Evolutionary conservation across 2,113 vertebrate species (phyloP).

Genomic region (Ariopsis seemanni): DNA sequence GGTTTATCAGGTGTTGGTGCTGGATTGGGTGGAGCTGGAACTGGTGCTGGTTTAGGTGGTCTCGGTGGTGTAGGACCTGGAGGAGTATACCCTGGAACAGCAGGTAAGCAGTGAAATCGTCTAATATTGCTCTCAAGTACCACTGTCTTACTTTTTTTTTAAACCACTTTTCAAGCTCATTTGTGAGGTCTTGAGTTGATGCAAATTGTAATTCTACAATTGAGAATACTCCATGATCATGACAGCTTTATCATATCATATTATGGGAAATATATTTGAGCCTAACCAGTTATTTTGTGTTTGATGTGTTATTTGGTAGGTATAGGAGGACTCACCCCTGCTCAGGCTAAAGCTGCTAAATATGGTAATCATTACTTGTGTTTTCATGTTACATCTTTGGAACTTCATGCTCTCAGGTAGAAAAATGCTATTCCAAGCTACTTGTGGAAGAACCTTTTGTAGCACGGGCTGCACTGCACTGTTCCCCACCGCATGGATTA

Average conservation of each 20-base stretch:
- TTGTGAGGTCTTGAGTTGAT: not conserved
- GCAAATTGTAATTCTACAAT: too few relatives aligned
- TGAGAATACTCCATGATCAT: not conserved
- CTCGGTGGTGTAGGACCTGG: constrained; percentile 21
- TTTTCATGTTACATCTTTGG: not conserved
- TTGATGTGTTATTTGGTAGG: constrained; percentile 14
- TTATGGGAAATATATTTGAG: not conserved
- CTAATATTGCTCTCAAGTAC: not conserved
- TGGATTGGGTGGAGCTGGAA: constrained; percentile 37
- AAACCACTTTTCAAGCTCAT: not conserved
- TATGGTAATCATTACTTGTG: constrained; percentile 66
- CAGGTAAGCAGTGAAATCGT: not conserved
- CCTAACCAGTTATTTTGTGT: not conserved
- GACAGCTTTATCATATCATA: not conserved
- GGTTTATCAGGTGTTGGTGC: constrained; percentile 27
- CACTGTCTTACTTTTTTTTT: not conserved
- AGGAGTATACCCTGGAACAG: constrained; percentile 7
- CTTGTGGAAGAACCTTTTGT: not conserved
- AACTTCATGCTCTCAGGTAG: not conserved
- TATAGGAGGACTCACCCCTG: constrained; percentile 47
- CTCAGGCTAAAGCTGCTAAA: constrained; percentile 80
- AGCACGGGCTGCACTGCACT: not conserved
- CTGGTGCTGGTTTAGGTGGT: not conserved
- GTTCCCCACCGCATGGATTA: not conserved
- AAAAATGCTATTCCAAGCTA: not conserved